A percentile compares a stretch with the other conserved stretches of the same genome.
Conservation (phyloP, 2,888 invertebrate genomes). For the Morpho helenor region DNA sequence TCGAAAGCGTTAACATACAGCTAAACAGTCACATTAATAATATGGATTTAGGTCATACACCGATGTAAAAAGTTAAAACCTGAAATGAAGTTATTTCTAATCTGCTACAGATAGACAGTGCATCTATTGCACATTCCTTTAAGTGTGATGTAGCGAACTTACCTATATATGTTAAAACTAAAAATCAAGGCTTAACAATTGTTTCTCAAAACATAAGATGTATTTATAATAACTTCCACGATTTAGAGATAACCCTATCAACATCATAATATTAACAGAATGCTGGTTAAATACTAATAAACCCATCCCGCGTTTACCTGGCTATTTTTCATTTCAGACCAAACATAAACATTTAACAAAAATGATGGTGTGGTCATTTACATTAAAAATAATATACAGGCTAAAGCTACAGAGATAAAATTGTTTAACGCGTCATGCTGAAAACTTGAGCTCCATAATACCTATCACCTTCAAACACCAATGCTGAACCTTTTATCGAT, state of each 20-base stretch:
- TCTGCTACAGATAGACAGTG: neutral
- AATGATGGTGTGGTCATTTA: slow-evolving; percentile 17
- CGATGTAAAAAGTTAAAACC: no score
- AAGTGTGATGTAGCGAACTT: slow-evolving; percentile 4
- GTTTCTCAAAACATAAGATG: slow-evolving; percentile 22
- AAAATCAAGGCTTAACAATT: slow-evolving; percentile 7
- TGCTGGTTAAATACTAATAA: slow-evolving; percentile 14
- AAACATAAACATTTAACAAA: neutral
- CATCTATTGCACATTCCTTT: neutral
- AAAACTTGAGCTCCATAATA: neutral
- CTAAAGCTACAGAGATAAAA: neutral
- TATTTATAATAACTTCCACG: slow-evolving; percentile 15
- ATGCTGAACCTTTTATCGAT: neutral
- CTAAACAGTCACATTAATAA: no score
- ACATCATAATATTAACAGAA: slow-evolving; percentile 20
- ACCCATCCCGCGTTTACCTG: neutral
- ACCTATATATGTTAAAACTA: slow-evolving; percentile 4
- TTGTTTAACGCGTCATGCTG: slow-evolving; percentile 1
- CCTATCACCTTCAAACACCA: slow-evolving; percentile 6
- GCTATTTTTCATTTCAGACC: neutral
- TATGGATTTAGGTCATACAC: no score
- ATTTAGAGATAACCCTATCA: slow-evolving; percentile 5
- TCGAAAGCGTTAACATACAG: no score
- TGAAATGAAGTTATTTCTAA: neutral
- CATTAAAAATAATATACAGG: slow-evolving; percentile 6